Percentiles rank a stretch among this genome's conserved stretches.
These are phyloP conservation scores for Lasioglossum oenotherae DNA, from an alignment of 2,888 invertebrate genomes.

Conservation along the genomic window DNA sequence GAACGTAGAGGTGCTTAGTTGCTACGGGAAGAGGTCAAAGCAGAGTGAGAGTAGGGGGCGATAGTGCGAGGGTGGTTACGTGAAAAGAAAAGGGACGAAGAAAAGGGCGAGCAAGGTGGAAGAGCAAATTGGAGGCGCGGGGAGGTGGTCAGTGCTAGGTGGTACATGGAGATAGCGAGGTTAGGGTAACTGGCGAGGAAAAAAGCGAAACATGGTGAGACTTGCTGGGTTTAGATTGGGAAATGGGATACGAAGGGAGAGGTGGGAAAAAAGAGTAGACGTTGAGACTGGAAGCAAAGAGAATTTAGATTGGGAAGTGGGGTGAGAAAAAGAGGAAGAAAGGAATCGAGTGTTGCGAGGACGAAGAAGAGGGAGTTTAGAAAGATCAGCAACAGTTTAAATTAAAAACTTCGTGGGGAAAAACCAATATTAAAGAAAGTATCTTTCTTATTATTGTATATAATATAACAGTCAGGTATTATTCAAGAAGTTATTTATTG, in stretches of 20 bases:
- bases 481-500: neutral
- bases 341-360: neutral
- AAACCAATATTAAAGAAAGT: neutral
- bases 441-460: neutral
- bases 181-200: neutral
- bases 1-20: neutral
- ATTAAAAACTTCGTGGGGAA: no score
- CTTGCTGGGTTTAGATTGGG: neutral
- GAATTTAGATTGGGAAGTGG: neutral
- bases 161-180: slow-evolving; percentile 1
- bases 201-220: neutral
- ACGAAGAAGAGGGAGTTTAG: neutral
- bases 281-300: neutral
- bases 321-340: neutral
- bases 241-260: neutral
- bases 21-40: neutral
- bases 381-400: no score
- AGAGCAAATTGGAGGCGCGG: neutral
- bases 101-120: neutral
- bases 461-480: neutral
- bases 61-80: neutral
- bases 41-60: neutral
- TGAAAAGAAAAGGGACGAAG: neutral
- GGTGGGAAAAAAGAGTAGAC: neutral
- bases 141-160: slow-evolving; percentile 1